These are phyloP conservation scores for Gorsachius magnificus DNA, from an alignment of 2,797 vertebrate species.

Conservation along the genomic window DNA sequence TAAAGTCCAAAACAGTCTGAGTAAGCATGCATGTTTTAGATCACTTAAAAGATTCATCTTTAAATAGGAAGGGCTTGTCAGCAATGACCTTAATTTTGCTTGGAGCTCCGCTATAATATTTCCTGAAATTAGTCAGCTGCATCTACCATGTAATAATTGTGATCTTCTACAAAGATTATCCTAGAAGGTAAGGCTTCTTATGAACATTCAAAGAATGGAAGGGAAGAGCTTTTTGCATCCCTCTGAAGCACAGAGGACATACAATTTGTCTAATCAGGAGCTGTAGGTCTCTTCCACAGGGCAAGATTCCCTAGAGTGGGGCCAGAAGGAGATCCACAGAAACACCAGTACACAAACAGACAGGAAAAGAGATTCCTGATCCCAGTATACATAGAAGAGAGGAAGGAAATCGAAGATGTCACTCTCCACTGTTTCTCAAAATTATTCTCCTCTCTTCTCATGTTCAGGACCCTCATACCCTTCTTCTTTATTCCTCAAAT, in stretches of 20 bases:
- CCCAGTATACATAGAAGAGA: neutral
- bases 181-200: neutral
- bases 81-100: neutral
- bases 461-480: neutral
- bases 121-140: neutral
- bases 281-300: neutral
- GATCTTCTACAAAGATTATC: neutral
- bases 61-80: neutral
- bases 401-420: neutral
- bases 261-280: neutral
- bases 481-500: neutral
- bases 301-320: neutral
- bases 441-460: neutral
- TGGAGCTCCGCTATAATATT: neutral
- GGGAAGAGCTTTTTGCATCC: neutral
- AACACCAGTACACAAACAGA: neutral
- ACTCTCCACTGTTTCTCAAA: neutral
- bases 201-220: neutral
- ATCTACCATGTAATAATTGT: neutral
- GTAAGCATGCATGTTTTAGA: neutral
- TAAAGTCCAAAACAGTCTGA: neutral
- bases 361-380: neutral
- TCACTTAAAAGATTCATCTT: neutral
- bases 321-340: neutral
- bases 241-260: neutral